phyloP scores from a whole-genome alignment of 2,113 vertebrate species.

The Gobius niger region DNA sequence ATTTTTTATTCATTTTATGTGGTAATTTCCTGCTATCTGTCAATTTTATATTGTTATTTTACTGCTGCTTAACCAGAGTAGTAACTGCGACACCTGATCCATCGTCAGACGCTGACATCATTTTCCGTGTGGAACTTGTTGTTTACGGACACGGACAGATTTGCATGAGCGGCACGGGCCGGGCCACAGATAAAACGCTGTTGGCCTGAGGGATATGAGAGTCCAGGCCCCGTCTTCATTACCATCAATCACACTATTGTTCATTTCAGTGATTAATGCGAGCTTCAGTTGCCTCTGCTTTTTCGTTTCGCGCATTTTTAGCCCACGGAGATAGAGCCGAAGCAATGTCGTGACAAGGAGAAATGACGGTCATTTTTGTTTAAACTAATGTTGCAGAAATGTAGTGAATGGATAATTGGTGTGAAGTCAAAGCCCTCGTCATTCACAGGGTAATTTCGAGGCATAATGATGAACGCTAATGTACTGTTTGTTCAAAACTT shows the following conservation, averaged over 20 bases:
- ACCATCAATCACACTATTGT: conserved; percentile 57
- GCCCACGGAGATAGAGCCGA: conserved; percentile 31
- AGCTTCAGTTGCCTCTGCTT: conserved; percentile 44
- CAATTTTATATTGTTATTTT: too few relatives aligned
- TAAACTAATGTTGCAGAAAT: conserved; percentile 48
- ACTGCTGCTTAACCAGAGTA: too few relatives aligned
- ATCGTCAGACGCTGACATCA: conserved; percentile 3
- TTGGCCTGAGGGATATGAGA: conserved; percentile 37
- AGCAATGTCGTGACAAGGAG: conserved; percentile 42
- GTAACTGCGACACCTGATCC: neutral
- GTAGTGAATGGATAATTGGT: conserved; percentile 38
- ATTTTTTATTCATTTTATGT: too few relatives aligned
- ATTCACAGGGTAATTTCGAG: conserved; percentile 39
- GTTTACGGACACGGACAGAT: conserved; percentile 15
- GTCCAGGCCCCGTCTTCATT: conserved; percentile 39
- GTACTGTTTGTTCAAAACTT: conserved; percentile 30
- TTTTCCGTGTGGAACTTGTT: conserved; percentile 18
- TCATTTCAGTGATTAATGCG: conserved; percentile 65
- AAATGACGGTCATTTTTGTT: conserved; percentile 12
- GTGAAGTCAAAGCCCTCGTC: conserved; percentile 7
- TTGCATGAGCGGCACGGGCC: conserved; percentile 13
- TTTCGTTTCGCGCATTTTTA: conserved; percentile 36
- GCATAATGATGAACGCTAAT: conserved; percentile 36
- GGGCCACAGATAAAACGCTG: conserved; percentile 18
- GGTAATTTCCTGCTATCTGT: too few relatives aligned